Evolutionary conservation across 2,888 invertebrate species (phyloP).

Genomic region (Chymomyza amoena): DNA sequence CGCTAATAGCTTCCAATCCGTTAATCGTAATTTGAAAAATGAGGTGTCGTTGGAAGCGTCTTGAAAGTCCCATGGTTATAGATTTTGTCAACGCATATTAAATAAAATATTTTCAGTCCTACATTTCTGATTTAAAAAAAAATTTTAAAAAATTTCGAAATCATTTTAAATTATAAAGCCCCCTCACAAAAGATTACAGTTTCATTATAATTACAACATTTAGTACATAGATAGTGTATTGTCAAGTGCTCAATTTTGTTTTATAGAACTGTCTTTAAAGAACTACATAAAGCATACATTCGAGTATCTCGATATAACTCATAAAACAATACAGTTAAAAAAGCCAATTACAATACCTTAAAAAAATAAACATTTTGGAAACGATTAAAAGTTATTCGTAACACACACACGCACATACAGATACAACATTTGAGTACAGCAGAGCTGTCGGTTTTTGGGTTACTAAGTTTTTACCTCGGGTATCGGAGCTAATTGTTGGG

Average conservation of each 20-base stretch:
- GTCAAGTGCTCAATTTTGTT: background rate
- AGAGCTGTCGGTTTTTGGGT: conserved; percentile 71
- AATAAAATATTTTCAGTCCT: too few species aligned
- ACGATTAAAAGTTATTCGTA: conserved; percentile 24
- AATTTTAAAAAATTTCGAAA: too few species aligned
- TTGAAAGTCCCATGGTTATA: too few species aligned
- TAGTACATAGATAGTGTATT: background rate
- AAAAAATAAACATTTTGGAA: conserved; percentile 13
- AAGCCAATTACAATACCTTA: background rate
- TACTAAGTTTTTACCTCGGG: conserved; percentile 87
- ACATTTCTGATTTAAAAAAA: too few species aligned
- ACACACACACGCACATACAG: conserved; percentile 25
- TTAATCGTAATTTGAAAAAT: too few species aligned
- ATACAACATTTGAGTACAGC: conserved; percentile 44
- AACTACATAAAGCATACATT: background rate
- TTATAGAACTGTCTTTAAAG: background rate
- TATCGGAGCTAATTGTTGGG: conserved; percentile 95
- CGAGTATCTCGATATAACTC: background rate
- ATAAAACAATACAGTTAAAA: background rate
- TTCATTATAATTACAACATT: background rate
- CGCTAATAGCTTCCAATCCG: too few species aligned
- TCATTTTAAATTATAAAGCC: too few species aligned
- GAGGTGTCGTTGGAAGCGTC: too few species aligned
- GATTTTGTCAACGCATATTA: too few species aligned
- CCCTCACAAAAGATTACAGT: too few species aligned